Percentiles rank a stretch among this genome's conserved stretches.
Conservation (phyloP, 2,797 vertebrate species). For the Euphonia xanthogaster region DNA sequence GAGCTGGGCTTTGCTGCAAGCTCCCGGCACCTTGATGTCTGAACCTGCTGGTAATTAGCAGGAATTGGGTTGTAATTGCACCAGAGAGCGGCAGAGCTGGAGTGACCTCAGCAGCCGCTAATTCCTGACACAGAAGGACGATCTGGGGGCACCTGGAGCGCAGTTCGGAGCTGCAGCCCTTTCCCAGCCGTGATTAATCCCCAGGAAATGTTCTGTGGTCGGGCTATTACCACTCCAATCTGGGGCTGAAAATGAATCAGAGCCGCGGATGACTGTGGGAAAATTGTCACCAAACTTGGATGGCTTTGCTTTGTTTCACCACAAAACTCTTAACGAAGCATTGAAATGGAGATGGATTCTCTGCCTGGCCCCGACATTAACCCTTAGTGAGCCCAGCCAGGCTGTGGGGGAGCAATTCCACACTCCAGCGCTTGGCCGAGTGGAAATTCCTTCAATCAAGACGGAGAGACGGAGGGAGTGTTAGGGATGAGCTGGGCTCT, state of each 20-base stretch:
- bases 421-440: not conserved
- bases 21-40: not conserved
- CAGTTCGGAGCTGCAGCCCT: not conserved
- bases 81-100: not conserved
- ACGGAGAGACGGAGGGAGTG: not conserved
- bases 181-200: conserved; percentile 51
- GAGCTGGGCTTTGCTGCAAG: not conserved
- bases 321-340: conserved; percentile 32
- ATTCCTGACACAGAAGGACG: not conserved
- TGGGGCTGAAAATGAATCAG: conserved; percentile 40
- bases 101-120: not conserved
- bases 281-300: conserved; percentile 59
- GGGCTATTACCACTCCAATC: conserved; percentile 42
- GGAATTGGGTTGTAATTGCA: not conserved
- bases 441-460: not conserved
- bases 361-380: not conserved
- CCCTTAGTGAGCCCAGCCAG: not conserved
- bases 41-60: not conserved
- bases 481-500: not conserved
- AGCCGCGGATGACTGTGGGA: conserved; percentile 41
- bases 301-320: conserved; percentile 55
- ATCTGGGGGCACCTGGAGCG: conserved; percentile 29
- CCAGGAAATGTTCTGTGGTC: conserved; percentile 64
- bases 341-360: conserved; percentile 26
- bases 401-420: not conserved